phyloP scores from a whole-genome alignment of 1,140 invertebrate genomes.

The Argopecten irradians region DNA sequence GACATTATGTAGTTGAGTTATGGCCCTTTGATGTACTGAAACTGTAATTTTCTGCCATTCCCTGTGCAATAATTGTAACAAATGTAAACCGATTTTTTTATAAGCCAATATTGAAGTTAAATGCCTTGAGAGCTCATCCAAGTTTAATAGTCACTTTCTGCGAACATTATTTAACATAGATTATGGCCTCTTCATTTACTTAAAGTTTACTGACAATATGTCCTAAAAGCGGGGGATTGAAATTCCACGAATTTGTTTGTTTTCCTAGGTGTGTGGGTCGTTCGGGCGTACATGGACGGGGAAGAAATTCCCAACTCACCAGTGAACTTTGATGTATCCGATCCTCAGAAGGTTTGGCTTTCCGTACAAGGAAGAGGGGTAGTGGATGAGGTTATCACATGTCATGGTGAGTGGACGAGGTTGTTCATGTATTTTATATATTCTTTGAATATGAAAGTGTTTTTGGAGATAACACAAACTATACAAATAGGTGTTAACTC shows the following conservation, averaged over 20 bases:
- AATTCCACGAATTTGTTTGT: no score
- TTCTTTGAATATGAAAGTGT: not conserved
- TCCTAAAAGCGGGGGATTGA: no score
- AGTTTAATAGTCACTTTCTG: no score
- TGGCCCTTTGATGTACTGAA: no score
- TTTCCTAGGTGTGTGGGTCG: slow-evolving; percentile 50
- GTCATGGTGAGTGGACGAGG: slow-evolving; percentile 59
- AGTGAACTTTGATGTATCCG: slow-evolving; percentile 65
- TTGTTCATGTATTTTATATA: not conserved
- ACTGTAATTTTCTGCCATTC: no score
- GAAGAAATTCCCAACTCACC: slow-evolving; percentile 67
- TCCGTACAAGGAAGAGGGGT: slow-evolving; percentile 64
- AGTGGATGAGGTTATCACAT: slow-evolving; percentile 72
- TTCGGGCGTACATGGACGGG: slow-evolving; percentile 62
- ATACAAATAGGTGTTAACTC: not conserved
- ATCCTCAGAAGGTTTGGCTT: slow-evolving; percentile 68
- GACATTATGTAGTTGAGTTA: no score
- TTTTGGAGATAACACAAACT: not conserved
- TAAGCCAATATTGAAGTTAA: no score
- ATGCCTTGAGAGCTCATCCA: no score
- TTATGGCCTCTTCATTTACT: no score
- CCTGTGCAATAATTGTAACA: no score
- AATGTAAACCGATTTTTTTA: no score
- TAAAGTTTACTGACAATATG: not conserved
- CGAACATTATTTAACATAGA: no score